A percentile compares a stretch with the other conserved stretches of the same genome.
These are phyloP conservation scores for Chelon labrosus DNA, from an alignment of 2,797 vertebrate genomes.

Conservation along the genomic window DNA sequence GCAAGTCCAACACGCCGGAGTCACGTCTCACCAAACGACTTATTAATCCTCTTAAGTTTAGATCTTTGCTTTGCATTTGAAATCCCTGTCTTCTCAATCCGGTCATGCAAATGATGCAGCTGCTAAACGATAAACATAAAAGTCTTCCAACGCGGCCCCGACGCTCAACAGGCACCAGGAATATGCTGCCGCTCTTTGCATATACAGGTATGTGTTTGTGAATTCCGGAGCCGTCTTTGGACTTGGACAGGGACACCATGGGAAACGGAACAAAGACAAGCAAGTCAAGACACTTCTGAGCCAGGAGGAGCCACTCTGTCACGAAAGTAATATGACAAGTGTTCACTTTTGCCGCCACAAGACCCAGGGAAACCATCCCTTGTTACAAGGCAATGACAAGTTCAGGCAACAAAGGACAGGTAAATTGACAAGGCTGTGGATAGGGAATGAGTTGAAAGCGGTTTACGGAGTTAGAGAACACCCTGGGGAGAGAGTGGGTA, in stretches of 20 bases:
- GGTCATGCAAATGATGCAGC: conserved; percentile 36
- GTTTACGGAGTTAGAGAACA: conserved; percentile 64
- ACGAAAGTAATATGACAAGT: conserved; percentile 77
- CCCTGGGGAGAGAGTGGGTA: conserved; percentile 70
- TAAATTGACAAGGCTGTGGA: conserved; percentile 74
- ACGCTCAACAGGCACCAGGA: conserved; percentile 5
- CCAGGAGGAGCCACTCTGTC: conserved; percentile 57
- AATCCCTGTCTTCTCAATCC: conserved; percentile 32
- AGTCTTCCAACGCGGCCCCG: background rate
- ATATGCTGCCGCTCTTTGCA: conserved; percentile 2
- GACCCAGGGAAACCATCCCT: conserved; percentile 64
- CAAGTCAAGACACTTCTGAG: conserved; percentile 48
- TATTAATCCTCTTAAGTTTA: conserved; percentile 33
- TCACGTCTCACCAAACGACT: conserved; percentile 36
- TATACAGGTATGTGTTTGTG: conserved; percentile 33
- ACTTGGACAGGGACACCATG: conserved; percentile 26
- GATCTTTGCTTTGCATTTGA: conserved; percentile 31
- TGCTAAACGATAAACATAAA: conserved; percentile 31
- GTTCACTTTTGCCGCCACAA: conserved; percentile 65
- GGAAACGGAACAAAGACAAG: conserved; percentile 50
- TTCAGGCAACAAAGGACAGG: conserved; percentile 72
- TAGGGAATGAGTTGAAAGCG: conserved; percentile 66
- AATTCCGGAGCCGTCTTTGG: conserved; percentile 39
- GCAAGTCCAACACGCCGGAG: background rate
- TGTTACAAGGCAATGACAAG: conserved; percentile 66